Evolutionary conservation across 1,140 invertebrate species (phyloP), one percentile per base, ranked within the genome.

Genomic region (Leptonema lineaticorne): DNA sequence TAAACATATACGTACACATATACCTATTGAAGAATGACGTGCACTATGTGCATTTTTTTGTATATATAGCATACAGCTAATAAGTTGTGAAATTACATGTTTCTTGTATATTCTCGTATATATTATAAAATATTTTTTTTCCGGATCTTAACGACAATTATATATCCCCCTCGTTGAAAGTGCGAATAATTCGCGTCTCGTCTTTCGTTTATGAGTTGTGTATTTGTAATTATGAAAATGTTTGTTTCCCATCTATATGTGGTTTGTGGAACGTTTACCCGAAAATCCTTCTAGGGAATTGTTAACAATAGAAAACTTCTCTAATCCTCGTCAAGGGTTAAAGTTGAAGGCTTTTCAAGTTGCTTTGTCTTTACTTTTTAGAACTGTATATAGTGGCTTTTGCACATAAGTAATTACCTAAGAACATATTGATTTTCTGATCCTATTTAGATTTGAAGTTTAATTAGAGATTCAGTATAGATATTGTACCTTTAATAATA

Each of bases 281-380:
- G 37, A 9, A 41, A 41, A 16, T 41, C 11, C n/a, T n/a, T n/a
- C n/a, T n/a, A n/a, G n/a, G n/a, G n/a, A 11, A 11, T 33, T 41
- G 37, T 41, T 4, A 20, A 48, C 46, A 53, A 53, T 53, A 24
- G 24, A 22, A 53, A 53, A 53, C 50, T 53, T 53, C 50, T 24
- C 50, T 53, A 53, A 53, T 53, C 50, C 50, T 2, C 18, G 50
- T 24, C 24, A 53, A 53, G 24, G 50, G 50, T 18, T 53, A 26
- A 5, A 24, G 50, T 18, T 53, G 11, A 5, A 24, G 50, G 22
- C 50, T 20, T 7, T 24, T 22, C 9, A 24, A 53, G 50, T 26
- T 53, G 11, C 50, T 53, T 53, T 53, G 50, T 53, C 27, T 53
- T 24, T 53, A 14, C 20, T 26, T 24, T 14, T 24, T 16, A 3